Evolutionary conservation across 2,888 invertebrate species (phyloP), one percentile per base, ranked within the genome.

Genomic region (Drepana falcataria): DNA sequence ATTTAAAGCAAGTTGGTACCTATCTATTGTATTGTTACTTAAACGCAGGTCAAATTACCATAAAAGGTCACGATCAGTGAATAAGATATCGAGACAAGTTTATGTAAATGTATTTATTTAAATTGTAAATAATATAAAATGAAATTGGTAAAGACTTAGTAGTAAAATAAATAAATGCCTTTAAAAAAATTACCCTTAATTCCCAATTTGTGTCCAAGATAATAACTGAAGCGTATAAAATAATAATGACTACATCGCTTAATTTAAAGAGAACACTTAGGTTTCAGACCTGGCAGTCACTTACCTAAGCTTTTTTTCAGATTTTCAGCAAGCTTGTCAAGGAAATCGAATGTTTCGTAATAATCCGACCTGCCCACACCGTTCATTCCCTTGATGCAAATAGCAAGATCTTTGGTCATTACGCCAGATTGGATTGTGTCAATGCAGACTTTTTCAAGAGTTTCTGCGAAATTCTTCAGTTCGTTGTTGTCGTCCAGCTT

Each of bases 391-490:
- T 99, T 99, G 74, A 99, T 95, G 81, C 99, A 99, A 81, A 99
- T 97, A 49, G 99, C 99, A 78, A 99, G 93, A 93, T 99, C 99
- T 85, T 99, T 99, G 54, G 99, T 99, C 98, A 99, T 98, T 65
- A 93, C 91, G 40, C 99, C 99, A 55, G 95, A 91, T 85, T 99
- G 98, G 65, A 99, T 98, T 0, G 99, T 99, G 66, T 96, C 96
- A 59, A 99, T 87, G 87, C 99, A 99, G 33, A 98, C 98, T 60
- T 93, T 92, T 77, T 99, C 99, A 54, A 99, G 91, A 35, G 94
- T 94, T 67, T 95, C 93, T n/a, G 97, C 95, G 80, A 99, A 99
- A 56, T 93, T 92, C 64, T 93, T 92, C 51, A 99, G 92, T 52
- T 92, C 92, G 4, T 85, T 76, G 77, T 99, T 99, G 67, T 94